These are phyloP conservation scores for Adelognathus sp. DNA, from an alignment of 2,888 invertebrate species.

Conservation along the genomic window DNA sequence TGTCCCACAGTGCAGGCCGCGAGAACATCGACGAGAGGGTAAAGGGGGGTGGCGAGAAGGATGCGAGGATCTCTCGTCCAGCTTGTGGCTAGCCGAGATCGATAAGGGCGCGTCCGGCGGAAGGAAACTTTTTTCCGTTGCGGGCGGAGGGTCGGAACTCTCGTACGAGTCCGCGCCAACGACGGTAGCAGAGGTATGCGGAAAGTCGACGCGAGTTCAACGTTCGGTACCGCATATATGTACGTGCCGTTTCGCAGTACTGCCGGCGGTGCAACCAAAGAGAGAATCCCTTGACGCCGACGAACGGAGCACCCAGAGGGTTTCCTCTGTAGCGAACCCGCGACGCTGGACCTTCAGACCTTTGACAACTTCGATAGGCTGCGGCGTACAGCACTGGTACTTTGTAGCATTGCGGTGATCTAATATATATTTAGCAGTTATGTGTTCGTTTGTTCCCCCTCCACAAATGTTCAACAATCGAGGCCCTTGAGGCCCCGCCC, in stretches of 20 bases:
- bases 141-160: slow-evolving; percentile 26
- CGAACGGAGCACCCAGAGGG: background rate
- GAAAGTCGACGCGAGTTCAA: slow-evolving; percentile 49
- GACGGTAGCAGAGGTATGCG: background rate
- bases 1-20: background rate
- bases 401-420: too few species aligned
- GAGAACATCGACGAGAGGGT: background rate
- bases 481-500: too few species aligned
- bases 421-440: too few species aligned
- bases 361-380: slow-evolving; percentile 11
- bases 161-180: slow-evolving; percentile 36
- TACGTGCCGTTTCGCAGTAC: background rate
- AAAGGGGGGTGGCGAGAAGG: background rate
- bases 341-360: background rate
- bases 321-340: slow-evolving; percentile 4
- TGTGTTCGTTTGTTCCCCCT: too few species aligned
- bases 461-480: too few species aligned
- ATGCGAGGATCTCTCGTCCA: slow-evolving; percentile 33
- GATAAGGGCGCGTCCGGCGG: slow-evolving; percentile 56
- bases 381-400: background rate
- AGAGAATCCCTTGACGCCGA: background rate
- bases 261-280: background rate
- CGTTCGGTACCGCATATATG: background rate
- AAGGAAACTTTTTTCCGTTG: slow-evolving; percentile 56
- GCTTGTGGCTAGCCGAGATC: slow-evolving; percentile 50